Percentiles rank a stretch among this genome's conserved stretches.
Conservation (phyloP, 2,113 vertebrate species). For the Colinus virginianus region DNA sequence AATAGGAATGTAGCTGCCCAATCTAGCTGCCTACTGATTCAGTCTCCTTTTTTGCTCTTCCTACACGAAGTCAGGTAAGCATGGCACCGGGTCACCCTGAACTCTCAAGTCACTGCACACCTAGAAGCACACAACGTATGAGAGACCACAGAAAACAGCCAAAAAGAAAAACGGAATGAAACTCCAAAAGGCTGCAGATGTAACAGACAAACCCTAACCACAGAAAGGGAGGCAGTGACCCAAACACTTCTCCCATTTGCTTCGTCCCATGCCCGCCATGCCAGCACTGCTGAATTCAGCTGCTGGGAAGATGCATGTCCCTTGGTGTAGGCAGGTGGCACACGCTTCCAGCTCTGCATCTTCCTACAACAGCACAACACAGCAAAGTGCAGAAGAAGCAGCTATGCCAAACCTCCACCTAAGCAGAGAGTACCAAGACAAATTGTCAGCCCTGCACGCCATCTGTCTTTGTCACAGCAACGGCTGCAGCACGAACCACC, state of each 20-base stretch:
- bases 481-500: rapidly evolving
- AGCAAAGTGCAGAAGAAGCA: not conserved
- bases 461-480: not conserved
- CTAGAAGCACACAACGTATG: rapidly evolving
- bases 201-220: not conserved
- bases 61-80: not conserved
- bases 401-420: slow-evolving; percentile 2
- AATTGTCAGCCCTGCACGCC: not conserved
- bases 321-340: not conserved
- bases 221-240: not conserved
- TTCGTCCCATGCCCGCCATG: not conserved
- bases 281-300: not conserved
- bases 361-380: not conserved
- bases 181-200: not conserved
- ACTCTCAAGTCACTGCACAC: not conserved
- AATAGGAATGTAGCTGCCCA: not conserved
- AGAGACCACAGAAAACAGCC: slow-evolving; percentile 10
- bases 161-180: not conserved
- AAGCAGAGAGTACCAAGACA: not conserved
- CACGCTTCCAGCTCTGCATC: not conserved
- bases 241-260: rapidly evolving
- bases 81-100: not conserved
- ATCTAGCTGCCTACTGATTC: not conserved
- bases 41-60: not conserved
- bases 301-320: not conserved